phyloP scores from a whole-genome alignment of 2,113 vertebrate genomes.

The Cavia porcellus region DNA sequence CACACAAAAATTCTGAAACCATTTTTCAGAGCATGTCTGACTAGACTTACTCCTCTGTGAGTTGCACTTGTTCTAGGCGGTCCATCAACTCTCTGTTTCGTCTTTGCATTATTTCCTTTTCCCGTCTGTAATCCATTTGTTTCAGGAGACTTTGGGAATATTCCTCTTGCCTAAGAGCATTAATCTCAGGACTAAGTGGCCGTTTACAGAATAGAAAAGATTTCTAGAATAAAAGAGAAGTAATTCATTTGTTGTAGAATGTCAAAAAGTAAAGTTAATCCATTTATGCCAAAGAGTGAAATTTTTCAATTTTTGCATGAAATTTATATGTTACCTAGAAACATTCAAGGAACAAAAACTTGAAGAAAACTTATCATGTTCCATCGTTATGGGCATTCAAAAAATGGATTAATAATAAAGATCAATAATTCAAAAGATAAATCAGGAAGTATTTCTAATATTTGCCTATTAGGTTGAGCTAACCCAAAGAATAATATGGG shows the following conservation, averaged over 20 bases:
- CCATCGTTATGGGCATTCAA: background rate
- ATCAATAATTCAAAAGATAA: background rate
- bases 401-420: background rate
- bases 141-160: constrained; percentile 87
- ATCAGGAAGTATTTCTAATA: constrained; percentile 18
- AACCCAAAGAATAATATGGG: background rate
- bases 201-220: constrained; percentile 90
- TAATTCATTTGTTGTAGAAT: constrained; percentile 14
- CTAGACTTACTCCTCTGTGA: constrained; percentile 89
- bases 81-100: constrained; percentile 85
- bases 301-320: background rate
- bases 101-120: constrained; percentile 82
- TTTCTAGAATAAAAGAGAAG: constrained; percentile 83
- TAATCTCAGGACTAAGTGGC: constrained; percentile 86
- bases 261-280: constrained; percentile 17
- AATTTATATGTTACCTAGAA: background rate
- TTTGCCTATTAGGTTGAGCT: background rate
- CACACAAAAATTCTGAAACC: background rate
- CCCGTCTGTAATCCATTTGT: constrained; percentile 83
- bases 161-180: constrained; percentile 83
- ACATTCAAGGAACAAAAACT: background rate
- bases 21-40: background rate
- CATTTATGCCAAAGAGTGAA: background rate
- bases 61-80: constrained; percentile 88
- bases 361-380: background rate